Evolutionary conservation across 2,888 invertebrate species (phyloP).

Genomic region (Serripes groenlandicus): DNA sequence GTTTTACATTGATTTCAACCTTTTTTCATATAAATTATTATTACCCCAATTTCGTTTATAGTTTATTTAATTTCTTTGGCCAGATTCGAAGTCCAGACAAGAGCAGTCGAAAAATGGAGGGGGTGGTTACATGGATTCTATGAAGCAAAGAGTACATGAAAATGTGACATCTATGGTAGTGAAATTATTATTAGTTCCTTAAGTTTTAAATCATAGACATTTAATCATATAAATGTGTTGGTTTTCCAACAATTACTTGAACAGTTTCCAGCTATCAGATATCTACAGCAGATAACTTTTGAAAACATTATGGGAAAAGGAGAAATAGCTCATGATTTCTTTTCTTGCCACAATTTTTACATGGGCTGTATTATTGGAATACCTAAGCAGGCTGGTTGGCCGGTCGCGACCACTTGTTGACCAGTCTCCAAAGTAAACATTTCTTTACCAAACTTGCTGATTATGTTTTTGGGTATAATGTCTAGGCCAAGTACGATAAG

Average conservation of each 20-base stretch:
- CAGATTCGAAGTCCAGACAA: slow-evolving; percentile 7
- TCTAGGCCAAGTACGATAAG: too few species aligned
- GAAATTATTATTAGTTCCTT: background rate
- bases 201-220: background rate
- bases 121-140: slow-evolving; percentile 68
- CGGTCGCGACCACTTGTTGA: too few species aligned
- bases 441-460: too few species aligned
- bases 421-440: too few species aligned
- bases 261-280: background rate
- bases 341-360: background rate
- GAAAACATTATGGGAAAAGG: background rate
- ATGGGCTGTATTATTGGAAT: too few species aligned
- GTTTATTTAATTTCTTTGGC: too few species aligned
- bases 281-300: background rate
- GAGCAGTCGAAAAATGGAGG: slow-evolving; percentile 14
- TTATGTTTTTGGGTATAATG: too few species aligned
- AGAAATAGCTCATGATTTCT: background rate
- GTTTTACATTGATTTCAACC: too few species aligned
- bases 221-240: background rate
- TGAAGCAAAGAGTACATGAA: slow-evolving; percentile 74
- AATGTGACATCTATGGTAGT: slow-evolving; percentile 81
- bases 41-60: too few species aligned
- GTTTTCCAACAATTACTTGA: background rate
- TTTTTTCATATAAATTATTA: too few species aligned
- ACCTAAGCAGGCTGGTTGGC: too few species aligned